These are phyloP conservation scores for Homarus americanus DNA, from an alignment of 1,140 invertebrate species.

Conservation along the genomic window DNA sequence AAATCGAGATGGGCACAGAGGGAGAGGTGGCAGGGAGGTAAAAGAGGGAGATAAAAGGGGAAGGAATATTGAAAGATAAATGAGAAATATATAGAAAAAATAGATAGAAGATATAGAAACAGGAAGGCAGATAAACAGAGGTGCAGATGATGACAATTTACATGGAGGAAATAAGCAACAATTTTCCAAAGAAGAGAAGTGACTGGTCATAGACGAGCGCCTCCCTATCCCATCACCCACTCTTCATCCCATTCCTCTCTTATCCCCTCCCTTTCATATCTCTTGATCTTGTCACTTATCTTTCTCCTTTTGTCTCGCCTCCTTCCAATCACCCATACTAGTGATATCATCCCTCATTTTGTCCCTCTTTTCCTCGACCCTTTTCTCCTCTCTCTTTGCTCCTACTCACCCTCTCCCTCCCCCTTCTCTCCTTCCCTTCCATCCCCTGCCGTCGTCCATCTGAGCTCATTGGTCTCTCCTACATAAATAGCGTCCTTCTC, in stretches of 20 bases:
- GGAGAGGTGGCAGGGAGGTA: background rate
- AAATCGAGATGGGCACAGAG: background rate
- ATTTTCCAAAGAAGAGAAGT: too few relatives aligned
- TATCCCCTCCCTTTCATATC: too few relatives aligned
- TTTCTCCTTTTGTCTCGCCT: too few relatives aligned
- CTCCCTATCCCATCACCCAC: too few relatives aligned
- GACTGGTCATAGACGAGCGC: too few relatives aligned
- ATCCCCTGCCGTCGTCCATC: constrained; percentile 21
- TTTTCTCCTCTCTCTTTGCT: background rate
- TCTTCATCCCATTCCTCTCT: too few relatives aligned
- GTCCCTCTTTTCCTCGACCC: background rate
- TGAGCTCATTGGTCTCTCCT: background rate
- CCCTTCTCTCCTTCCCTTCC: background rate
- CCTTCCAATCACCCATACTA: too few relatives aligned
- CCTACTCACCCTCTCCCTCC: background rate
- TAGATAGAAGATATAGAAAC: background rate
- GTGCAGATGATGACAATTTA: background rate
- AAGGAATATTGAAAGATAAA: background rate
- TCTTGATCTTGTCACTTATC: too few relatives aligned
- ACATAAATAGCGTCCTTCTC: constrained; percentile 34
- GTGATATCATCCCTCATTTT: background rate
- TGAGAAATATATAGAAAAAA: background rate
- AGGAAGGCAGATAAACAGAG: background rate
- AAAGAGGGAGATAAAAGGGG: background rate
- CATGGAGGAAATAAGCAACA: too few relatives aligned